Evolutionary conservation across 2,888 invertebrate genomes (phyloP).

Genomic region (Arenicola marina): DNA sequence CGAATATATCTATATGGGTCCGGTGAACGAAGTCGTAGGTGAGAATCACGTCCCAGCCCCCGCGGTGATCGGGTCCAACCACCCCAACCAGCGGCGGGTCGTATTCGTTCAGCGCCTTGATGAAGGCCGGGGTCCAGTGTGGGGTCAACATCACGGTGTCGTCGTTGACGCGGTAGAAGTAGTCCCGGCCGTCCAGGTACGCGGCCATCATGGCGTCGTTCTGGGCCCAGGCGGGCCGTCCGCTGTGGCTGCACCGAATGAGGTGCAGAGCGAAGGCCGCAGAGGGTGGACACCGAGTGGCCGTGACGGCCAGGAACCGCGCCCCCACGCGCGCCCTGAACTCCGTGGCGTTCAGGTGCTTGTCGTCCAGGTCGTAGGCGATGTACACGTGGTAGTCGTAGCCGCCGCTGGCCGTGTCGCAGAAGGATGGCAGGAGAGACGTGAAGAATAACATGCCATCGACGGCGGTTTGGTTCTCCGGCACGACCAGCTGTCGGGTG

Average conservation of each 20-base stretch:
- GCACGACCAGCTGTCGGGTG: too few relatives aligned
- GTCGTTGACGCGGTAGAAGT: conserved; percentile 35
- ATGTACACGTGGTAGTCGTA: conserved; percentile 33
- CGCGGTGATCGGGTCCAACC: conserved; percentile 30
- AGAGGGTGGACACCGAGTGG: conserved; percentile 8
- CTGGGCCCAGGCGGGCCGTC: conserved; percentile 37
- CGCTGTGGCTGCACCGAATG: conserved; percentile 26
- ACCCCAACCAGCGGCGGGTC: conserved; percentile 31
- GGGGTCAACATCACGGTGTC: conserved; percentile 18
- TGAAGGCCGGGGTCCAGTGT: conserved; percentile 23
- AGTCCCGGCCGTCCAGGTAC: conserved; percentile 29
- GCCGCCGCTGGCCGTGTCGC: conserved; percentile 19
- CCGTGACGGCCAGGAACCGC: conserved; percentile 4
- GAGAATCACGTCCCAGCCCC: conserved; percentile 28
- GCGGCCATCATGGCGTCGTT: conserved; percentile 39
- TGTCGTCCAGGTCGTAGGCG: conserved; percentile 28
- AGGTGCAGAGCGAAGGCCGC: conserved; percentile 18
- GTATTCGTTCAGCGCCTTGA: conserved; percentile 12
- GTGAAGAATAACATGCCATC: neutral
- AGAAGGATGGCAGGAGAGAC: conserved; percentile 25
- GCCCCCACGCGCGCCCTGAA: conserved; percentile 6
- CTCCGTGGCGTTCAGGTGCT: conserved; percentile 9
- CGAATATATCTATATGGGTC: conserved; percentile 31
- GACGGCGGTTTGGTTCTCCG: too few relatives aligned
- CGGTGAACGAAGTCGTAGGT: conserved; percentile 33